phyloP scores from a whole-genome alignment of 2,888 invertebrate species.

The Lacanobia oleracea region DNA sequence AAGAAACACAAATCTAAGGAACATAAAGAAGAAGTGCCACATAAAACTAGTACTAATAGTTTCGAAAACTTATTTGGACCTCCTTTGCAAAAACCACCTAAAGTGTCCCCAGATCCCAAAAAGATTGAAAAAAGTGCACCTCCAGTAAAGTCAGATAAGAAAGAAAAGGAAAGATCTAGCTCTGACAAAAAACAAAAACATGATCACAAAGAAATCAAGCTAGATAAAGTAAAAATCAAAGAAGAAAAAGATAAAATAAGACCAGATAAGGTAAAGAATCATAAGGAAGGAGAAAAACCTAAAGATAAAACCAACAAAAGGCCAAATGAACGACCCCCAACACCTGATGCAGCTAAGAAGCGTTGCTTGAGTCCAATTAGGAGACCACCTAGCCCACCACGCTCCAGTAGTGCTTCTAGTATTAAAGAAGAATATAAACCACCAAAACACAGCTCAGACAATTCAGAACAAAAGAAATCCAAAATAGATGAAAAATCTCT shows the following conservation, averaged over 20 bases:
- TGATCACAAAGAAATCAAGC: constrained; percentile 86
- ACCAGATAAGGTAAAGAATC: constrained; percentile 87
- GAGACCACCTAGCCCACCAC: constrained; percentile 81
- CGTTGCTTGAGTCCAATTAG: constrained; percentile 81
- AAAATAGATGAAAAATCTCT: constrained; percentile 88
- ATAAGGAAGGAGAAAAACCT: constrained; percentile 90
- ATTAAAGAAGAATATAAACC: constrained; percentile 86
- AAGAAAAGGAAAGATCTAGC: constrained; percentile 89
- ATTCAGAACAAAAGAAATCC: constrained; percentile 79
- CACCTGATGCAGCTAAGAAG: constrained; percentile 85
- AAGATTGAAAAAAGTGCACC: constrained; percentile 84
- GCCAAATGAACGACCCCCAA: constrained; percentile 82
- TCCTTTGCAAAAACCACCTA: constrained; percentile 94
- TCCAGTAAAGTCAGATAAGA: constrained; percentile 87
- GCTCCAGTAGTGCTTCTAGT: constrained; percentile 85
- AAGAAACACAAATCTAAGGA: constrained; percentile 92
- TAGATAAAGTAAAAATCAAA: constrained; percentile 86
- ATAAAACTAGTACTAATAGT: constrained; percentile 91
- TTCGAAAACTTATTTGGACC: constrained; percentile 96
- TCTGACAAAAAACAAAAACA: constrained; percentile 88
- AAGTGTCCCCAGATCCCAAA: constrained; percentile 92
- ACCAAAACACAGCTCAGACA: constrained; percentile 78
- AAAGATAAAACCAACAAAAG: constrained; percentile 90
- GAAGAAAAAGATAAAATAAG: constrained; percentile 88
- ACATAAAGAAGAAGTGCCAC: constrained; percentile 89